Evolutionary conservation across 2,113 vertebrate species (phyloP).

Genomic region (Sarotherodon lohbergeri): DNA sequence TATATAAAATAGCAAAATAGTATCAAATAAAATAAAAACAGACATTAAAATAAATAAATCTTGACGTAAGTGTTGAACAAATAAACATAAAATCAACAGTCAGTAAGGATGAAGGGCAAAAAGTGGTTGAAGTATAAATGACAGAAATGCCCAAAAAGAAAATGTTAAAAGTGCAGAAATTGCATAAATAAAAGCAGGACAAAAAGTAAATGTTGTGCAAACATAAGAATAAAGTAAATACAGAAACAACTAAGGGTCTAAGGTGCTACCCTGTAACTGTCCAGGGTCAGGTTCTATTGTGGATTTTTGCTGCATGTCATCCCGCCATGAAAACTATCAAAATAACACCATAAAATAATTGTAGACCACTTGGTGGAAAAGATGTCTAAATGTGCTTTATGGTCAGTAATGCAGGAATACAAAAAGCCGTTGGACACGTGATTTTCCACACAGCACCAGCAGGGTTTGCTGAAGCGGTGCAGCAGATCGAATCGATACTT

Average conservation of each 20-base stretch:
- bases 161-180: not conserved
- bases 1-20: not conserved
- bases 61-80: not conserved
- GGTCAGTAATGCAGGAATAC: not conserved
- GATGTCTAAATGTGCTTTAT: not conserved
- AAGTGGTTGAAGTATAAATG: not conserved
- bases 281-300: not conserved
- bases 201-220: accelerated
- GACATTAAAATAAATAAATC: not conserved
- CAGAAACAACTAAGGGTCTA: not conserved
- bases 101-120: not conserved
- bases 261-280: not conserved
- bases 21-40: not conserved
- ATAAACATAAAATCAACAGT: not conserved
- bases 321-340: not conserved
- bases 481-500: not conserved
- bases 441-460: not conserved
- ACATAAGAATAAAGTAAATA: not conserved
- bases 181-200: not conserved
- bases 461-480: not conserved
- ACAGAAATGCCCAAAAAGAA: not conserved
- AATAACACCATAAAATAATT: not conserved
- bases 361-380: not conserved
- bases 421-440: not conserved
- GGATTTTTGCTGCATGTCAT: not conserved